Conservation (phyloP, 1,140 invertebrate genomes). For the Brachionus sp. region DNA sequence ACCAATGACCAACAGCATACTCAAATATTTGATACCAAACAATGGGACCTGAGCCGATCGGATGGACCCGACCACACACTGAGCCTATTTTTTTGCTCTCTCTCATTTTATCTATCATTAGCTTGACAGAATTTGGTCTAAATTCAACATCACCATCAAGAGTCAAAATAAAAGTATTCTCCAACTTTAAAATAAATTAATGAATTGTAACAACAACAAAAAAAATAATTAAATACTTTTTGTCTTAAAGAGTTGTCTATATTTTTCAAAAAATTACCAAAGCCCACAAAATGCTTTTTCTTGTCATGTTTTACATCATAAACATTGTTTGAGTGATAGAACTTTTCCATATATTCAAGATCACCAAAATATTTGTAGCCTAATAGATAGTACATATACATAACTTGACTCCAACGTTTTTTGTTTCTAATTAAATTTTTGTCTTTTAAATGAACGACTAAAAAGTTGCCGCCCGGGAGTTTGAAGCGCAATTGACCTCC, state of each 20-base stretch:
- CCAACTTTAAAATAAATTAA: slow-evolving; percentile 51
- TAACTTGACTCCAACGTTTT: slow-evolving; percentile 63
- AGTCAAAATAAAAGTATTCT: slow-evolving; percentile 64
- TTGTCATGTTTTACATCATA: slow-evolving; percentile 23
- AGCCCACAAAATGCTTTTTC: slow-evolving; percentile 23
- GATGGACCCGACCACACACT: slow-evolving; percentile 64
- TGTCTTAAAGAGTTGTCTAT: background rate
- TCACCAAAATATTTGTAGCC: slow-evolving; percentile 70
- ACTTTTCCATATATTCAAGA: slow-evolving; percentile 8
- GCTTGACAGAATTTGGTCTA: slow-evolving; percentile 61
- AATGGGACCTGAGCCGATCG: slow-evolving; percentile 62
- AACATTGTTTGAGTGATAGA: background rate
- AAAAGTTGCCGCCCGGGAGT: slow-evolving; percentile 59
- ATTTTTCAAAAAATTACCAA: slow-evolving; percentile 40
- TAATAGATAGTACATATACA: slow-evolving; percentile 98
- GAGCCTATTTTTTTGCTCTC: slow-evolving; percentile 63
- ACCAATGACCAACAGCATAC: slow-evolving; percentile 68
- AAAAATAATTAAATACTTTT: slow-evolving; percentile 15
- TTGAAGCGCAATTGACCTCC: slow-evolving; percentile 58
- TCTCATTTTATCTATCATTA: slow-evolving; percentile 64
- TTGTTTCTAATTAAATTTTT: slow-evolving; percentile 60
- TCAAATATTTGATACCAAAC: slow-evolving; percentile 70
- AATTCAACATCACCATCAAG: slow-evolving; percentile 65
- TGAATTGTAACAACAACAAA: background rate
- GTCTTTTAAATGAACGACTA: slow-evolving; percentile 60